Conservation (phyloP, 2,888 invertebrate species). For the Oxyteleia sp. region DNA sequence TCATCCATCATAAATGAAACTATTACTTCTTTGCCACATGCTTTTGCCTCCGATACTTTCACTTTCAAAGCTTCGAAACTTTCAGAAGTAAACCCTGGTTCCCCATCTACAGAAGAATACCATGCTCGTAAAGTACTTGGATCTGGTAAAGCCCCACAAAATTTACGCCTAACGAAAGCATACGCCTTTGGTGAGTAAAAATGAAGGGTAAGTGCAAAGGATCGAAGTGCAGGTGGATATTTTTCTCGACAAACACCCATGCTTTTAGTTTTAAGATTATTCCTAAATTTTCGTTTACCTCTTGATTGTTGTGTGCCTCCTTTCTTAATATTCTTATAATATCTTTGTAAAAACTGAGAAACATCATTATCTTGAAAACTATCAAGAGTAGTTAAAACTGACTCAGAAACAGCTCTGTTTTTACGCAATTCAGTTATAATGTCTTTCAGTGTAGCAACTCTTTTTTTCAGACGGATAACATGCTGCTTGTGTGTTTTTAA, state of each 20-base stretch:
- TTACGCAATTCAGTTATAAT: background rate
- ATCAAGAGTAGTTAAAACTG: background rate
- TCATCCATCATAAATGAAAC: too few species aligned
- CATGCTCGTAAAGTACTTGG: slow-evolving; percentile 60
- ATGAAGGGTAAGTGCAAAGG: slow-evolving; percentile 71
- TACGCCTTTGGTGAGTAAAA: slow-evolving; percentile 73
- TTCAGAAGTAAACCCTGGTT: slow-evolving; percentile 69
- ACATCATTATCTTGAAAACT: background rate
- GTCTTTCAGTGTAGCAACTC: background rate
- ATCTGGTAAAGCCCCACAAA: slow-evolving; percentile 69
- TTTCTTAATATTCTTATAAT: background rate
- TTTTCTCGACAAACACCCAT: slow-evolving; percentile 12
- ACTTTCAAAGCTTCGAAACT: slow-evolving; percentile 59
- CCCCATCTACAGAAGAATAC: slow-evolving; percentile 64
- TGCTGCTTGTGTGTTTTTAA: background rate
- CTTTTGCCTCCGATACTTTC: slow-evolving; percentile 49
- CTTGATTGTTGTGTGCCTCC: background rate
- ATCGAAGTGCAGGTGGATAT: slow-evolving; percentile 65
- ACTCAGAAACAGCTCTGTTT: background rate
- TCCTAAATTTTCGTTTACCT: slow-evolving; percentile 5
- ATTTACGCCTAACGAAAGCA: slow-evolving; percentile 69
- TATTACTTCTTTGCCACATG: too few species aligned
- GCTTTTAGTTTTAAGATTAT: background rate
- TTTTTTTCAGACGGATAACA: background rate
- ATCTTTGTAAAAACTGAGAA: background rate